Conservation (phyloP, 2,888 invertebrate genomes). For the Archips xylosteana region DNA sequence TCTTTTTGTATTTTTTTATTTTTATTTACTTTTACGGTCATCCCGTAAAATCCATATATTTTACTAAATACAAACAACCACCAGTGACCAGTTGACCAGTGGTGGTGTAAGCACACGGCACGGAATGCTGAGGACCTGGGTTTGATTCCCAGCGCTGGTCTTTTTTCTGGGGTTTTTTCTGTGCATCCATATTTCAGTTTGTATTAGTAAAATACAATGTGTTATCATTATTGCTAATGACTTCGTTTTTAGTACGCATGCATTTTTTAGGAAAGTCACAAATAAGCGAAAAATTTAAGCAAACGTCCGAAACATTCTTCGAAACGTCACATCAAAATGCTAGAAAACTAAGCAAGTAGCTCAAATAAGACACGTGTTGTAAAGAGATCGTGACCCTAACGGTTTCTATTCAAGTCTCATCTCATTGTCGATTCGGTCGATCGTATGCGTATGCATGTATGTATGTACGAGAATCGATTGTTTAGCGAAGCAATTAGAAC, state of each 20-base stretch:
- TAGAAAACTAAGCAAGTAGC: conserved; percentile 31
- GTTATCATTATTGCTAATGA: background rate
- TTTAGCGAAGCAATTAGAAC: conserved; percentile 61
- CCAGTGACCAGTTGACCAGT: too few species aligned
- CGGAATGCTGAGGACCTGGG: too few species aligned
- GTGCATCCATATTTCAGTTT: too few species aligned
- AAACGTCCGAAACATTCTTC: background rate
- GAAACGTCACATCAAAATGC: background rate
- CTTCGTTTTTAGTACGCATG: background rate
- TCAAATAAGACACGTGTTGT: conserved; percentile 58
- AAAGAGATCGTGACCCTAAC: conserved; percentile 71
- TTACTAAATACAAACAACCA: too few species aligned
- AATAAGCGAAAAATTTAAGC: background rate
- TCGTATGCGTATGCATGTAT: conserved; percentile 51
- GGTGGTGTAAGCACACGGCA: too few species aligned
- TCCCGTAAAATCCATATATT: too few species aligned
- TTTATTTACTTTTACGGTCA: too few species aligned
- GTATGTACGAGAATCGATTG: conserved; percentile 59
- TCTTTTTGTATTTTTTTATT: too few species aligned
- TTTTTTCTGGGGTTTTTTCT: too few species aligned
- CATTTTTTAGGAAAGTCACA: background rate
- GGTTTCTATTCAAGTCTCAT: conserved; percentile 55
- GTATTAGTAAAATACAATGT: background rate
- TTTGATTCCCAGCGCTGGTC: too few species aligned
- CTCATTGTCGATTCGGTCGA: conserved; percentile 50